Evolutionary conservation across 2,888 invertebrate genomes (phyloP).

Genomic region (Augochlorella aurata): DNA sequence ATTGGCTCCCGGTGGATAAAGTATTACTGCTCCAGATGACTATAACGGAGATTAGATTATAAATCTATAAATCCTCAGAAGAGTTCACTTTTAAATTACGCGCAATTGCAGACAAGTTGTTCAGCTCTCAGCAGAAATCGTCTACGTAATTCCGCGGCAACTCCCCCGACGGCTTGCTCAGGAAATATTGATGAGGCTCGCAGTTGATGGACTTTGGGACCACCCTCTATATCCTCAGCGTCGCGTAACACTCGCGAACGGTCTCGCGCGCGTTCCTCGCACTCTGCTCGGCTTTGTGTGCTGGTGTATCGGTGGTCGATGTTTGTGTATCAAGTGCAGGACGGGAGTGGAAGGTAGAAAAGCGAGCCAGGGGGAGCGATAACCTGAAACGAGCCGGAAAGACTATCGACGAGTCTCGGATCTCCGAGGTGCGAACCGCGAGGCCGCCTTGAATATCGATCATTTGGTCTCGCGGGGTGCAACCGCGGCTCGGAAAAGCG

Average conservation of each 20-base stretch:
- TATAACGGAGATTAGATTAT: too few species aligned
- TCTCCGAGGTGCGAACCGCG: slow-evolving; percentile 53
- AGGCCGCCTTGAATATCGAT: slow-evolving; percentile 49
- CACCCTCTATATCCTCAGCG: slow-evolving; percentile 24
- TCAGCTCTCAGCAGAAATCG: too few species aligned
- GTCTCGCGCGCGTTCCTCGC: slow-evolving; percentile 8
- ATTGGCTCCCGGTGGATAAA: too few species aligned
- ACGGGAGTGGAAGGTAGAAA: background rate
- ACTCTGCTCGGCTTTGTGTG: background rate
- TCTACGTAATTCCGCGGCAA: too few species aligned
- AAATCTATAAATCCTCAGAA: too few species aligned
- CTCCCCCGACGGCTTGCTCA: too few species aligned
- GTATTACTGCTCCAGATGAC: too few species aligned
- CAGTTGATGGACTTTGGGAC: slow-evolving; percentile 11
- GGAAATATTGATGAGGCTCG: background rate
- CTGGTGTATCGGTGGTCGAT: slow-evolving; percentile 4
- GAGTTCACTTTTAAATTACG: too few species aligned
- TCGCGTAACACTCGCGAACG: slow-evolving; percentile 4
- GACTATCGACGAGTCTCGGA: slow-evolving; percentile 28
- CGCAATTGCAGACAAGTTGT: too few species aligned
- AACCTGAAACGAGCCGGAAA: slow-evolving; percentile 47
- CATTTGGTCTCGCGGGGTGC: slow-evolving; percentile 28
- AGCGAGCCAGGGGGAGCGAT: slow-evolving; percentile 46
- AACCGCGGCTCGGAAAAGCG: slow-evolving; percentile 22
- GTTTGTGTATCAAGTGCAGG: slow-evolving; percentile 26